phyloP scores from a whole-genome alignment of 2,113 vertebrate species.

The Pavo muticus region DNA sequence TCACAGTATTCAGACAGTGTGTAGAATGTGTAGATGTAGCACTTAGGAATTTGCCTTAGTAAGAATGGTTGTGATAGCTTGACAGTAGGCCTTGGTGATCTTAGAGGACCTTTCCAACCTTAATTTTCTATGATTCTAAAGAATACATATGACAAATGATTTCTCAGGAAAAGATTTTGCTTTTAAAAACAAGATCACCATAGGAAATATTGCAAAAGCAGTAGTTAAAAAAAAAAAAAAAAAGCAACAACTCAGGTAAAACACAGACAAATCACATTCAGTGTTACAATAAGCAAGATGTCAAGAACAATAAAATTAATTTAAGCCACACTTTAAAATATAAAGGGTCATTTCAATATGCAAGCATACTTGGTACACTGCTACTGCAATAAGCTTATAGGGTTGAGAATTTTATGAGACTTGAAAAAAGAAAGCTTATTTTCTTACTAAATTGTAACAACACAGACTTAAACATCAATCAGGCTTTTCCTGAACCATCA shows the following conservation, averaged over 20 bases:
- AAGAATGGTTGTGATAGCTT: no score
- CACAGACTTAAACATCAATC: accelerated
- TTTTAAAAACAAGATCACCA: no score
- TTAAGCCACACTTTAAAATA: neutral
- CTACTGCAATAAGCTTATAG: neutral
- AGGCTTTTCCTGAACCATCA: neutral
- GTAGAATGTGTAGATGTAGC: no score
- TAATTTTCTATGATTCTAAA: no score
- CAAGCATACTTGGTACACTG: neutral
- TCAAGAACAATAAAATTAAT: neutral
- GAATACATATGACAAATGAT: no score
- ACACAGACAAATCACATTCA: neutral
- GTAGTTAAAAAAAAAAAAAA: no score
- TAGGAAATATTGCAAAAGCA: no score
- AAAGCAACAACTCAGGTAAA: neutral
- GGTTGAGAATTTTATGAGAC: neutral
- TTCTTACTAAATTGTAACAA: neutral
- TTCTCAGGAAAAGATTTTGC: no score
- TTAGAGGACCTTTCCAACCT: no score
- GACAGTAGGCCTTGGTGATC: no score
- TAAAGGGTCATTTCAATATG: accelerated
- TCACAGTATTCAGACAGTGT: no score
- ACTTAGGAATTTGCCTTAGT: no score
- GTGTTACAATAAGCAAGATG: neutral
- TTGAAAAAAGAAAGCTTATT: neutral